Evolutionary conservation across 2,888 invertebrate genomes (phyloP), one percentile per base, ranked within the genome.

Genomic region (Orthonevra nobilis): DNA sequence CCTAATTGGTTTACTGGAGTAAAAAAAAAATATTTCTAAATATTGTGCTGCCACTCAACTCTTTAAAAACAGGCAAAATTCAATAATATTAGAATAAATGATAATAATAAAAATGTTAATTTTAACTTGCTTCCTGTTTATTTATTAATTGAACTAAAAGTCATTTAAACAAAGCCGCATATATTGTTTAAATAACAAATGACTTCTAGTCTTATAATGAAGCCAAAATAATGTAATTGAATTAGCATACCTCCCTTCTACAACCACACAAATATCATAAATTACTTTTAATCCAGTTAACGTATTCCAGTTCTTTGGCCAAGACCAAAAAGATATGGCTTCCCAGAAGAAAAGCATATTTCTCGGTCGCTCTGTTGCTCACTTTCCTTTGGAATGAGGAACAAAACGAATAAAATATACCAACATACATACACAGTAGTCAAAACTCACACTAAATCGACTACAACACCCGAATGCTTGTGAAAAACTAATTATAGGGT

Each of bases 401-500:
- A 28, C 6, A 17, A 46, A 38, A 38, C 48, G 56, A 58, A 54
- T n/a, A n/a, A n/a, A n/a, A n/a, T n/a, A n/a, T n/a, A n/a, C n/a
- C n/a, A n/a, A n/a, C n/a, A n/a, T n/a, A n/a, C n/a, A n/a, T n/a
- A n/a, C n/a, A 30, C 40, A 28, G 20, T 1, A 30, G 40, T 15
- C 17, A 15, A 26, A 14, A 12, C 15, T 20, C 15, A 17, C 19
- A 6, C 20, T 20, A 7, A 7, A 40, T 40, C 10, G 1, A 4
- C n/a, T 20, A 15, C 30, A 34, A 44, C 28, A 28, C 19, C 26
- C 46, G 23, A 63, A 52, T 54, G 46, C 23, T 40, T 46, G 30
- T 56, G 54, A 63, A 72, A 63, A 72, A 63, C 72, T 72, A 72
- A 72, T 72, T 72, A 72, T 38, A 44, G 63, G 38, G 46, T 38